Conservation (phyloP, 2,113 vertebrate genomes). For the Nicator chloris region DNA sequence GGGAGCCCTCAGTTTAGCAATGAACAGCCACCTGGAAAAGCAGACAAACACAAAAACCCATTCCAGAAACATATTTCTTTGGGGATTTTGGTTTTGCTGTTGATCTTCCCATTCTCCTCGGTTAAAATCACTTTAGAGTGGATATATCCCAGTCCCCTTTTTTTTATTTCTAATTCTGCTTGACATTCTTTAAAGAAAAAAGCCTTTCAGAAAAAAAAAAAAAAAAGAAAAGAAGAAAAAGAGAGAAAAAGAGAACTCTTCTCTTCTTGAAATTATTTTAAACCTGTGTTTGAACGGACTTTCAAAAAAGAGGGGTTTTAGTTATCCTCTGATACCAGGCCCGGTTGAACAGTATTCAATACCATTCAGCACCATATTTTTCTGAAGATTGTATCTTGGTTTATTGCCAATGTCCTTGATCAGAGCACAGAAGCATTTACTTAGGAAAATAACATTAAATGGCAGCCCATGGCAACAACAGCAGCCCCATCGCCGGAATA, state of each 20-base stretch:
- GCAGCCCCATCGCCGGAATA: conserved; percentile 5
- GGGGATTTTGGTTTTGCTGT: not conserved
- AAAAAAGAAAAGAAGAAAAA: too few species aligned
- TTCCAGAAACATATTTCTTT: not conserved
- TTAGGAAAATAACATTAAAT: conserved; percentile 63
- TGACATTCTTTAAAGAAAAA: not conserved
- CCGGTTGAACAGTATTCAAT: not conserved
- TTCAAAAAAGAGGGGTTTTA: not conserved
- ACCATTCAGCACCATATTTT: conserved; percentile 24
- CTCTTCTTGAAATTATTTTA: not conserved
- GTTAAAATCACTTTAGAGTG: not conserved
- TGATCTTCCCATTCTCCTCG: not conserved
- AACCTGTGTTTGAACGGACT: not conserved
- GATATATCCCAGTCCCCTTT: not conserved
- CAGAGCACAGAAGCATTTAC: conserved; percentile 57
- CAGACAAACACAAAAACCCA: not conserved
- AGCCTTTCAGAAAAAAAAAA: not conserved
- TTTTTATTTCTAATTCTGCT: not conserved
- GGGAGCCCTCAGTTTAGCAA: not conserved
- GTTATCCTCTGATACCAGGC: not conserved
- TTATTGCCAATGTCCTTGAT: conserved; percentile 60
- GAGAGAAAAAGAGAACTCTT: not conserved
- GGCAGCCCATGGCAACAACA: conserved; percentile 61
- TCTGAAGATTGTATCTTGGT: conserved; percentile 24
- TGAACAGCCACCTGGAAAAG: not conserved